phyloP scores from a whole-genome alignment of 2,797 vertebrate genomes.

The Takifugu ocellatus region DNA sequence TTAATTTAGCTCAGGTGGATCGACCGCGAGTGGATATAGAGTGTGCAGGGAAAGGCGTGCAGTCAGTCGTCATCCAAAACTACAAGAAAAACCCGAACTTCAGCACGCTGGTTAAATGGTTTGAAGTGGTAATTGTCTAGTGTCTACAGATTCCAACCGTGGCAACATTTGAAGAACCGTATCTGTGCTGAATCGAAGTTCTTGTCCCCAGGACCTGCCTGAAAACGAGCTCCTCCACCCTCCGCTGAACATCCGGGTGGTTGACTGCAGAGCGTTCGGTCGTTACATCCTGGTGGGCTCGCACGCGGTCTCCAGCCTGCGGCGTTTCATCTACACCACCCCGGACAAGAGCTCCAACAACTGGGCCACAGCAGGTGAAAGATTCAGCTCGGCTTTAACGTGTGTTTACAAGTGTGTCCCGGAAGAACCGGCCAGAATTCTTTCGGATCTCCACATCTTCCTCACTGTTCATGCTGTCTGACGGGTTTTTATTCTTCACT shows the following conservation, averaged over 20 bases:
- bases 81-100: slow-evolving; percentile 99
- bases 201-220: slow-evolving; percentile 83
- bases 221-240: slow-evolving; percentile 97
- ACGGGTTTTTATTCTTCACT: slow-evolving; percentile 30
- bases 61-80: slow-evolving; percentile 92
- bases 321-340: slow-evolving; percentile 86
- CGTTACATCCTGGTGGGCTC: slow-evolving; percentile 94
- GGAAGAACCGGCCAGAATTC: no score
- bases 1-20: slow-evolving; percentile 95
- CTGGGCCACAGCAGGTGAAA: slow-evolving; percentile 81
- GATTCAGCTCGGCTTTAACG: not conserved
- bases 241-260: slow-evolving; percentile 90
- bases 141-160: not conserved
- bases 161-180: not conserved
- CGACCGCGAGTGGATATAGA: slow-evolving; percentile 95
- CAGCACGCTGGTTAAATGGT: slow-evolving; percentile 95
- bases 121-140: slow-evolving; percentile 89
- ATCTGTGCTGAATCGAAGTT: not conserved
- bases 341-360: slow-evolving; percentile 79
- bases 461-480: no score
- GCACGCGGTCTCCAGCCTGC: slow-evolving; percentile 87
- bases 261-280: slow-evolving; percentile 94
- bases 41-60: slow-evolving; percentile 91
- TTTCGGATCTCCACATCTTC: no score
- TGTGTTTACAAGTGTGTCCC: no score